These are phyloP conservation scores for Galagoides demidoff DNA, from an alignment of 2,797 vertebrate species.

Conservation along the genomic window DNA sequence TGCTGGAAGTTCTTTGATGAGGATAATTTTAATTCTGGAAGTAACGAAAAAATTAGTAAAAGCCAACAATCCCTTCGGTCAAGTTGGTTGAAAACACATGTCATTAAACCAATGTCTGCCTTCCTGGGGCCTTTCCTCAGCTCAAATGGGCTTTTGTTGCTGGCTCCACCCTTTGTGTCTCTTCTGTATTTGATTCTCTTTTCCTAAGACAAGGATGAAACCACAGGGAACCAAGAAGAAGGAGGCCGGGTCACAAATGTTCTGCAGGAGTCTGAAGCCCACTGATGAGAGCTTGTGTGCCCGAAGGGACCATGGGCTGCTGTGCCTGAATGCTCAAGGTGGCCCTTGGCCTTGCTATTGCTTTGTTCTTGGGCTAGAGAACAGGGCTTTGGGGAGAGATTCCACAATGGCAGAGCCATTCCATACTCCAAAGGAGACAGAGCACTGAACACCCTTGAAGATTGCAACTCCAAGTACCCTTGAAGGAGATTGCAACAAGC, in stretches of 20 bases:
- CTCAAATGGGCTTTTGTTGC: not conserved
- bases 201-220: not conserved
- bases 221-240: not conserved
- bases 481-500: not conserved
- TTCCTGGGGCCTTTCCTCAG: not conserved
- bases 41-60: not conserved
- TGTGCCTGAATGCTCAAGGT: not conserved
- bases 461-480: no score
- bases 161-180: not conserved
- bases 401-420: not conserved
- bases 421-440: not conserved
- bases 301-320: not conserved
- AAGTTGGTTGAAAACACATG: not conserved
- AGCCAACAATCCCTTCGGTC: not conserved
- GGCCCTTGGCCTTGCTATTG: fast-evolving
- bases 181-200: not conserved
- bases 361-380: not conserved
- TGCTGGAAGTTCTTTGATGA: not conserved
- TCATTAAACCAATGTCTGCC: not conserved
- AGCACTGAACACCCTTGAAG: not conserved
- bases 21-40: not conserved
- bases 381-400: not conserved
- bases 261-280: not conserved
- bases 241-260: not conserved
- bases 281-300: not conserved